Evolutionary conservation across 2,888 invertebrate species (phyloP).

Genomic region (Osmoderma eremita): DNA sequence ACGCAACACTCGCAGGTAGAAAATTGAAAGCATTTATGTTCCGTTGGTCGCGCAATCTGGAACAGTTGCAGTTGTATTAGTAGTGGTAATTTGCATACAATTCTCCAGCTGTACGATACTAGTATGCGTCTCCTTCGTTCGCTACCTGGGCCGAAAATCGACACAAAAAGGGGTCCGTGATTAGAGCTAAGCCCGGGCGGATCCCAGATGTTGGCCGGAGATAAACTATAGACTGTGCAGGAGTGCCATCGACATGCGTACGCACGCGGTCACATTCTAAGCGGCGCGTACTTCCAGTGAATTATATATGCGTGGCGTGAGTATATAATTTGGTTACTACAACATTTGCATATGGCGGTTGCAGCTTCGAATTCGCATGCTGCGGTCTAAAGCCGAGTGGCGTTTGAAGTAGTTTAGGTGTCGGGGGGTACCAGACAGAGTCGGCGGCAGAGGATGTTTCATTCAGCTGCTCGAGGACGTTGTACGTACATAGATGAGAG

Average conservation of each 20-base stretch:
- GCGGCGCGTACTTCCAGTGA: constrained; percentile 47
- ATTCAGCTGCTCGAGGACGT: too few relatives aligned
- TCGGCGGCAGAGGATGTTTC: constrained; percentile 14
- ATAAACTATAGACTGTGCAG: constrained; percentile 51
- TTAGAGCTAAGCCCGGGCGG: constrained; percentile 50
- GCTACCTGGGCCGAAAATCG: constrained; percentile 51
- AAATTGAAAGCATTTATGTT: constrained; percentile 43
- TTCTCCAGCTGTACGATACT: constrained; percentile 52
- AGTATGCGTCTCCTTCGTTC: constrained; percentile 19
- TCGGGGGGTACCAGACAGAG: constrained; percentile 30
- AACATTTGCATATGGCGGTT: constrained; percentile 64
- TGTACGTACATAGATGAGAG: too few relatives aligned
- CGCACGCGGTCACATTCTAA: constrained; percentile 46
- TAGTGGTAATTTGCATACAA: constrained; percentile 48
- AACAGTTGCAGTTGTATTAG: constrained; percentile 52
- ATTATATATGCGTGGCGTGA: constrained; percentile 63
- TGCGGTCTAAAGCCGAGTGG: constrained; percentile 50
- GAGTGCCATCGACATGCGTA: constrained; percentile 11
- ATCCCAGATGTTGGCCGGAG: constrained; percentile 54
- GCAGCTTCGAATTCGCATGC: constrained; percentile 54
- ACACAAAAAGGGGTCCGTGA: constrained; percentile 51
- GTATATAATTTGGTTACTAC: constrained; percentile 63
- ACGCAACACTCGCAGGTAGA: constrained; percentile 16
- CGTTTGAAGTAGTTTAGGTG: constrained; percentile 46
- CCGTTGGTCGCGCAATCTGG: constrained; percentile 53